Evolutionary conservation across 2,113 vertebrate genomes (phyloP).

Genomic region (Apteryx mantelli): DNA sequence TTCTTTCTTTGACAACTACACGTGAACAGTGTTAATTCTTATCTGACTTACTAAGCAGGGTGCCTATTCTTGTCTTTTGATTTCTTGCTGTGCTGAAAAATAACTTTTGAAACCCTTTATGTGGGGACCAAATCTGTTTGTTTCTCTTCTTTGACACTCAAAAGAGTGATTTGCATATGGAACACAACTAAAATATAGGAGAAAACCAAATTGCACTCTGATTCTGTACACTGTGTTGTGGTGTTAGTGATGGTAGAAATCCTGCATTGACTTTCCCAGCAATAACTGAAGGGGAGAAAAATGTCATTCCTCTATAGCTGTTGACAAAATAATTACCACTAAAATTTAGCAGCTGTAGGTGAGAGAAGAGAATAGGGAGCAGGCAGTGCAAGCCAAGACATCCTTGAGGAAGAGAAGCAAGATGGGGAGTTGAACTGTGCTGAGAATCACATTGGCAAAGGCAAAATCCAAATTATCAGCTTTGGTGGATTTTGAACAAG

Average conservation of each 20-base stretch:
- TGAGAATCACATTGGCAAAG: neutral
- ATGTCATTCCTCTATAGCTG: rapidly evolving
- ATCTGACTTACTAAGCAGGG: neutral
- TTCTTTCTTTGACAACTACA: neutral
- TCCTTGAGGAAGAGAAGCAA: neutral
- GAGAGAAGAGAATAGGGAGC: neutral
- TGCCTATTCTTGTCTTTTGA: neutral
- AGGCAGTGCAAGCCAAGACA: neutral
- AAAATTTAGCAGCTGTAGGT: neutral
- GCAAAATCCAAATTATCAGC: neutral
- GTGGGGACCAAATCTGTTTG: neutral
- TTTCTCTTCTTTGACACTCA: neutral
- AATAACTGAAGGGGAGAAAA: neutral
- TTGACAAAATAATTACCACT: neutral
- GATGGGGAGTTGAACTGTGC: neutral
- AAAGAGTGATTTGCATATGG: neutral
- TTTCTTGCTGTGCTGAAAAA: neutral
- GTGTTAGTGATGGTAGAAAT: neutral
- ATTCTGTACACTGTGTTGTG: neutral
- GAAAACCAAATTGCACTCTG: neutral
- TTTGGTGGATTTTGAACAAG: neutral
- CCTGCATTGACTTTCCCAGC: neutral
- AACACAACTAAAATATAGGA: neutral
- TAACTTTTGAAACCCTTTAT: neutral
- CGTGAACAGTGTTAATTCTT: neutral